phyloP scores from a whole-genome alignment of 2,113 vertebrate species.

The Myocastor coypus region DNA sequence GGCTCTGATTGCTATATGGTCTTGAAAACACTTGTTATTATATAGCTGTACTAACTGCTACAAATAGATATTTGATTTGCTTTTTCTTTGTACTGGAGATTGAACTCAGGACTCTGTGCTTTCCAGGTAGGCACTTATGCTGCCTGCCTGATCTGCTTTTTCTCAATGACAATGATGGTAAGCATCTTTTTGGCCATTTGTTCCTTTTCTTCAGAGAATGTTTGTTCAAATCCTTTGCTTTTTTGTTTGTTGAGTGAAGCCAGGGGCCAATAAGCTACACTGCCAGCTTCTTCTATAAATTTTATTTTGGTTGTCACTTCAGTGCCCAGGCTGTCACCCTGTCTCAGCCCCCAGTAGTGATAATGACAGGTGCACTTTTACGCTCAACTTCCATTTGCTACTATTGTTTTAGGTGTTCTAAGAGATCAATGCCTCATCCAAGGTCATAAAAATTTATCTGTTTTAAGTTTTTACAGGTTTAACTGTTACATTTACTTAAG shows the following conservation, averaged over 20 bases:
- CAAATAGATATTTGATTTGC: not conserved
- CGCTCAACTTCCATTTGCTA: not conserved
- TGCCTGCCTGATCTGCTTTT: not conserved
- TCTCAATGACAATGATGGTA: not conserved
- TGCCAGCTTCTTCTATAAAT: not conserved
- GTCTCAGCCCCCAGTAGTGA: not conserved
- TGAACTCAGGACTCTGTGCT: too few species aligned
- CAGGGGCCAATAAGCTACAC: not conserved
- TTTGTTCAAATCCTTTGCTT: not conserved
- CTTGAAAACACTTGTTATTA: not conserved
- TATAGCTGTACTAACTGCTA: too few species aligned
- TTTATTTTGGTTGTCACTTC: not conserved
- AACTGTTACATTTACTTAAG: not conserved
- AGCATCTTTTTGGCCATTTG: not conserved
- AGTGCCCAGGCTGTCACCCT: not conserved
- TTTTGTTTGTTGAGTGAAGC: not conserved
- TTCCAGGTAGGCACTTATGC: too few species aligned
- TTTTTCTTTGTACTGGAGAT: too few species aligned
- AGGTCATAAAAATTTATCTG: not conserved
- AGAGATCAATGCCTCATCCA: not conserved
- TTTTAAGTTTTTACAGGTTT: not conserved
- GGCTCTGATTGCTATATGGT: not conserved
- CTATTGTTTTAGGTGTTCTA: not conserved
- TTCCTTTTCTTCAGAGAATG: not conserved
- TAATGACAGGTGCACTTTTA: too few species aligned